Conservation (phyloP, 2,797 vertebrate genomes). For the Babyrousa celebensis region DNA sequence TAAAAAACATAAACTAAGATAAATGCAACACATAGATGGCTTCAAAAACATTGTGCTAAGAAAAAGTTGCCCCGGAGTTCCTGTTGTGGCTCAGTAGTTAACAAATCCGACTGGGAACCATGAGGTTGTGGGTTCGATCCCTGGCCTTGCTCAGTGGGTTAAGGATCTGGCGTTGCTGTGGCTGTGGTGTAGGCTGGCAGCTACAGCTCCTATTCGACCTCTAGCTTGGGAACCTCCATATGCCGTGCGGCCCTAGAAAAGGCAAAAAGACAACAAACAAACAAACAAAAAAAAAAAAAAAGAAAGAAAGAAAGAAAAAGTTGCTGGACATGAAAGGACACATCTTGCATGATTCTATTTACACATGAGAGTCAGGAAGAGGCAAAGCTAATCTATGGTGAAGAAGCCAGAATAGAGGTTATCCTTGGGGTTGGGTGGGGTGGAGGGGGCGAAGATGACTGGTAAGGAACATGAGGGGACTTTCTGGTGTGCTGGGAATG, state of each 20-base stretch:
- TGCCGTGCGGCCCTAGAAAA: too few relatives aligned
- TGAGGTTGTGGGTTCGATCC: too few relatives aligned
- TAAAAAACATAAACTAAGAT: neutral
- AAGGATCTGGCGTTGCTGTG: too few relatives aligned
- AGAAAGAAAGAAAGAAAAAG: neutral
- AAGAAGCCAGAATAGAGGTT: neutral
- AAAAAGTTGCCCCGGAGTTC: neutral
- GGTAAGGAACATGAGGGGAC: fast-evolving
- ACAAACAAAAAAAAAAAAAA: too few relatives aligned
- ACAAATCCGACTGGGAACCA: too few relatives aligned
- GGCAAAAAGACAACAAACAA: too few relatives aligned
- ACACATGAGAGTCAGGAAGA: neutral
- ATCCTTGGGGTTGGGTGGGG: too few relatives aligned
- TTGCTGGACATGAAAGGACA: neutral
- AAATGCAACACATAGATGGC: neutral
- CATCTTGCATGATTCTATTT: neutral
- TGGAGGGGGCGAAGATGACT: fast-evolving
- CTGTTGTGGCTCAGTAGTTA: too few relatives aligned
- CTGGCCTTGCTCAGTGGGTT: too few relatives aligned
- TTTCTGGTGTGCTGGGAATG: neutral
- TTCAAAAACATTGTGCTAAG: neutral
- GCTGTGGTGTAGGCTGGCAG: too few relatives aligned
- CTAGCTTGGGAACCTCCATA: too few relatives aligned
- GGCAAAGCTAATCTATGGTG: neutral
- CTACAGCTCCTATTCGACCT: too few relatives aligned